Conservation (phyloP, 2,113 vertebrate genomes). For the Balaeniceps rex region DNA sequence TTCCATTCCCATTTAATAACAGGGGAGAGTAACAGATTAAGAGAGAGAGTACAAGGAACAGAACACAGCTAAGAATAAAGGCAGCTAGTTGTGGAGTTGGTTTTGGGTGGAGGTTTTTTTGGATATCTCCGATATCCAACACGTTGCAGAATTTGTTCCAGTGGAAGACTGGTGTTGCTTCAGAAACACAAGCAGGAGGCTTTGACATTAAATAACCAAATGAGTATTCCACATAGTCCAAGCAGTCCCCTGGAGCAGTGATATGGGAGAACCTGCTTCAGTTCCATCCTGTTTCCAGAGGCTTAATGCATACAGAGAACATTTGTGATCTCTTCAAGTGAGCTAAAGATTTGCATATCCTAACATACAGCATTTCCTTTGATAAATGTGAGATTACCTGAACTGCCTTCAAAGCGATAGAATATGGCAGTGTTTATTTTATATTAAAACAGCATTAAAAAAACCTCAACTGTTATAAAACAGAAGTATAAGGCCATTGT, state of each 20-base stretch:
- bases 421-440: background rate
- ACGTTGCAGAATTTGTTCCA: background rate
- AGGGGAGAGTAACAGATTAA: background rate
- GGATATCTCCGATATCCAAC: background rate
- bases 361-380: background rate
- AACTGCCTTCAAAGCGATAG: background rate
- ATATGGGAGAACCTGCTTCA: background rate
- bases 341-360: background rate
- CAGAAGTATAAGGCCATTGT: background rate
- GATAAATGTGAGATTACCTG: constrained; percentile 9
- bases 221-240: background rate
- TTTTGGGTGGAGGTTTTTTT: background rate
- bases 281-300: background rate
- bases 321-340: background rate
- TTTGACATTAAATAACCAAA: background rate
- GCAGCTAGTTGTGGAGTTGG: background rate
- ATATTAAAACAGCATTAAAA: background rate
- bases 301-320: background rate
- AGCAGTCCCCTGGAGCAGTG: background rate
- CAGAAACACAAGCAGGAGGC: background rate
- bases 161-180: background rate
- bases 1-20: background rate
- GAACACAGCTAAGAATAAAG: background rate
- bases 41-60: background rate
- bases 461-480: background rate